Percentiles rank a stretch among this genome's conserved stretches.
Evolutionary conservation across 1,140 invertebrate species (phyloP).

Genomic region (Acarapis woodi): DNA sequence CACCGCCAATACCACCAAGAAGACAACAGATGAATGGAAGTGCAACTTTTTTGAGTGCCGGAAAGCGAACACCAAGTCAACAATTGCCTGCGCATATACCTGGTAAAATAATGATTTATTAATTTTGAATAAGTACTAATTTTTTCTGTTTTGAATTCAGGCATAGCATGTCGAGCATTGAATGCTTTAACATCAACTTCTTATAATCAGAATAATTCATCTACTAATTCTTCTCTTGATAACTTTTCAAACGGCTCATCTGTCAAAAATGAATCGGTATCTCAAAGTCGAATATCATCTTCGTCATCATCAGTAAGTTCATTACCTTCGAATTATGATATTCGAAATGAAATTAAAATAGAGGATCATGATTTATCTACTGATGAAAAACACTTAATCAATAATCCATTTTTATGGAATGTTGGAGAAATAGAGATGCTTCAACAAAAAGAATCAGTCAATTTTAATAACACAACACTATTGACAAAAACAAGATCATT

Average conservation of each 20-base stretch:
- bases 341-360: no score
- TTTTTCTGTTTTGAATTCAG: no score
- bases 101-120: not conserved
- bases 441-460: no score
- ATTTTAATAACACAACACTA: not conserved
- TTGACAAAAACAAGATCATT: not conserved
- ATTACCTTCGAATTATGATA: no score
- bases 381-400: no score
- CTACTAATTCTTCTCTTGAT: no score
- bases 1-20: not conserved
- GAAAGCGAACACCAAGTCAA: not conserved
- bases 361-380: no score
- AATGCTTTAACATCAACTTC: constrained; percentile 4
- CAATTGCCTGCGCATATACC: not conserved
- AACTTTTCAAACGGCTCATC: not conserved
- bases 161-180: not conserved
- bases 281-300: not conserved
- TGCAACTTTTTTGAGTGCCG: not conserved
- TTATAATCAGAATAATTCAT: constrained; percentile 4
- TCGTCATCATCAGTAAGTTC: not conserved
- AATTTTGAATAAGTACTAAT: not conserved
- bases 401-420: no score
- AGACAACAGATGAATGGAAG: not conserved
- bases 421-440: no score
- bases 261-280: not conserved